Evolutionary conservation across 2,113 vertebrate genomes (phyloP), one percentile per base, ranked within the genome.

Genomic region (Callocephalon fimbriatum): DNA sequence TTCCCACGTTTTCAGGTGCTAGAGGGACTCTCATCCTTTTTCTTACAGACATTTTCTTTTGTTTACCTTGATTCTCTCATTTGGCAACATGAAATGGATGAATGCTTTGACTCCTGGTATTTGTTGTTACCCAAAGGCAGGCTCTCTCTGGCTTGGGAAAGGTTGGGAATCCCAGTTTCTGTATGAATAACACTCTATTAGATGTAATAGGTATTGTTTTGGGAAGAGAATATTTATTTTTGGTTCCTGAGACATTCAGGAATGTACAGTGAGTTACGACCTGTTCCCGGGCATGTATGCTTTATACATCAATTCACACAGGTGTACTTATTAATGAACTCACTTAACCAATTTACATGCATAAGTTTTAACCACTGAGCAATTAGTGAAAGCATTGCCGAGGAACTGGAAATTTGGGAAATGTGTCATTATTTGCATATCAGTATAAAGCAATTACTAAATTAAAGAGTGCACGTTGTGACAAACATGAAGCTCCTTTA

Each of bases 401-500:
- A 95, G 95, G 79, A 96, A 92, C 86, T 96, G 91, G 96, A 97
- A 97, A 97, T 96, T 96, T 97, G 95, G 94, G 94, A 97, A 97
- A 97, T 93, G 97, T 97, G 95, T 97, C 93, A 95, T 97, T 97
- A 96, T 97, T 97, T 97, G 93, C 94, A 96, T 97, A 95, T 95
- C 93, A 96, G 92, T 94, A 96, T 96, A 97, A 96, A 97, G 97
- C 93, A 94, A 93, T 94, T 97, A 94, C 94, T 97, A 97, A 97
- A 97, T 97, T 97, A 97, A 95, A 95, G 92, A 95, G 95, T 94
- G 95, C 96, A 93, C 92, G 95, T 96, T 97, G 95, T 96, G 96
- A 96, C 97, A 98, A 97, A 98, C 93, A 96, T 50, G 95, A 97
- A 97, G 96, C 93, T 96, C 96, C 96, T 97, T 95, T 97, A 98